A percentile compares a stretch with the other conserved stretches of the same genome.
Evolutionary conservation across 2,888 invertebrate genomes (phyloP).

Genomic region (Arctia plantaginis): DNA sequence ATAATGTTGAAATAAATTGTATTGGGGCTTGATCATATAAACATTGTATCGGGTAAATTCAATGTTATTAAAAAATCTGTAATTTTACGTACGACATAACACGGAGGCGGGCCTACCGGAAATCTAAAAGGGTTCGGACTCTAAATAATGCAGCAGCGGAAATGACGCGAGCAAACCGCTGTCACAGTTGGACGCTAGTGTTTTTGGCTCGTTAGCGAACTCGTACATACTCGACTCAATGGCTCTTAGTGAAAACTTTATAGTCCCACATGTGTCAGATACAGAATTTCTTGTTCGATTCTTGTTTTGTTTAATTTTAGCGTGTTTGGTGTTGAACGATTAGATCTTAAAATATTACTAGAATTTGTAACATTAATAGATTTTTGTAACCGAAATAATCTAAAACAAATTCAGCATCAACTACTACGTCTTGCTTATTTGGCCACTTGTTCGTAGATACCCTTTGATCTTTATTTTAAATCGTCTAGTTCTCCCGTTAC

Average conservation of each 20-base stretch:
- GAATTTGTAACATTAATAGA: background rate
- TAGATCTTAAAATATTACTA: background rate
- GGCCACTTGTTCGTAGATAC: background rate
- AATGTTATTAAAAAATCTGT: conserved; percentile 23
- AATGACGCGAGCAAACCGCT: conserved; percentile 60
- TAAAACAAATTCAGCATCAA: background rate
- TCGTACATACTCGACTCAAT: conserved; percentile 46
- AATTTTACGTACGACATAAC: conserved; percentile 22
- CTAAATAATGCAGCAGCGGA: conserved; percentile 63
- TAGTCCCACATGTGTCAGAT: conserved; percentile 43
- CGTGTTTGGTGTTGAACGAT: conserved; percentile 6
- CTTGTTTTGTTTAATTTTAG: conserved; percentile 16
- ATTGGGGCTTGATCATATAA: conserved; percentile 7
- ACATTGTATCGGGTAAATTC: conserved; percentile 10
- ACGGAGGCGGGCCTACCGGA: conserved; percentile 54
- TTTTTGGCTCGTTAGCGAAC: conserved; percentile 56
- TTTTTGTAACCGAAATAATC: background rate
- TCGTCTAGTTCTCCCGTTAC: conserved; percentile 33
- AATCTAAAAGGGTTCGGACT: conserved; percentile 60
- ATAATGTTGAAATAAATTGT: conserved; percentile 4
- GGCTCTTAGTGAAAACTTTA: conserved; percentile 53
- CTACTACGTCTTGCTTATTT: background rate
- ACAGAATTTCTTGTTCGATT: conserved; percentile 32
- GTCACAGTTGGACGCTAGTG: conserved; percentile 51
- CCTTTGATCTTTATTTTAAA: conserved; percentile 36